phyloP scores from a whole-genome alignment of 2,113 vertebrate genomes.

The Glaucomys volans region DNA sequence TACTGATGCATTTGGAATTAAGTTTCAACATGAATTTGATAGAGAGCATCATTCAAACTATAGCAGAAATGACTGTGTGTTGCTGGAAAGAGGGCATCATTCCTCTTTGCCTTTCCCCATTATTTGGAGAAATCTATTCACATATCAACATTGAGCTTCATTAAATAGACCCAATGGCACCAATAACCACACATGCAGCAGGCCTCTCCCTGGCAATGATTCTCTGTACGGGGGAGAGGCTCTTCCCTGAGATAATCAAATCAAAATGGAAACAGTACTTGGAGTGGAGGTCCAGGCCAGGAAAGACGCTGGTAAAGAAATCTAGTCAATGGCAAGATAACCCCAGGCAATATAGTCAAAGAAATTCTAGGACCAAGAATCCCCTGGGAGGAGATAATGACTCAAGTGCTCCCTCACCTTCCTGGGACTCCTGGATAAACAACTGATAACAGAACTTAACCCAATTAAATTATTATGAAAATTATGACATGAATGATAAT shows the following conservation, averaged over 20 bases:
- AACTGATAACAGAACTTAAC: not conserved
- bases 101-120: not conserved
- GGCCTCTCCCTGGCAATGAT: not conserved
- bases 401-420: not conserved
- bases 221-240: not conserved
- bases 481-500: not conserved
- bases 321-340: not conserved
- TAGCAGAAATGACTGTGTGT: not conserved
- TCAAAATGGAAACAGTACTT: not conserved
- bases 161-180: not conserved
- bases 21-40: too few relatives aligned
- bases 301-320: not conserved
- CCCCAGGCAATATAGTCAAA: not conserved
- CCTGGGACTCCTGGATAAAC: not conserved
- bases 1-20: not conserved
- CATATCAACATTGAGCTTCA: not conserved
- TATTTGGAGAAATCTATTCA: not conserved
- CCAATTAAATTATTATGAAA: not conserved
- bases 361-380: not conserved
- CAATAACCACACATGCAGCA: accelerated
- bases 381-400: not conserved
- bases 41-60: not conserved
- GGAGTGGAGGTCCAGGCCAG: too few relatives aligned
- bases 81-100: not conserved
- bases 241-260: not conserved